Conservation (phyloP, 1,140 invertebrate species). For the Chrysomallon squamiferum region DNA sequence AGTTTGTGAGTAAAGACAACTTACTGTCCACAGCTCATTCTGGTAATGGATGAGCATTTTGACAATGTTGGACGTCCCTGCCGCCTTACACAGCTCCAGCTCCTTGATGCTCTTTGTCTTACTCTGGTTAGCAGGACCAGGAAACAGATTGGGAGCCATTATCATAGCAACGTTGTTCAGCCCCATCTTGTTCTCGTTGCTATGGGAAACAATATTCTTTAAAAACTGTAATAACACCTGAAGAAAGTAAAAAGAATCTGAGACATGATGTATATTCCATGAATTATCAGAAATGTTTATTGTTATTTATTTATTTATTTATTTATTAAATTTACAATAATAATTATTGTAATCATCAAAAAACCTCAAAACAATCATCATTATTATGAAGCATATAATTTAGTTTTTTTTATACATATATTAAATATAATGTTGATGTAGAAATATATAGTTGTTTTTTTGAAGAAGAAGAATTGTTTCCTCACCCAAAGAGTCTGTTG, state of each 20-base stretch:
- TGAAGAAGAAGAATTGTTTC: too few relatives aligned
- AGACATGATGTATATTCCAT: too few relatives aligned
- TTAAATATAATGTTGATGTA: too few relatives aligned
- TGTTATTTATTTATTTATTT: too few relatives aligned
- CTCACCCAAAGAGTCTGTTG: constrained; percentile 74
- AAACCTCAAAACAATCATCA: too few relatives aligned
- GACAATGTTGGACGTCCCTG: constrained; percentile 81
- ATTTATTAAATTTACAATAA: too few relatives aligned
- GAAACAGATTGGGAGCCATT: constrained; percentile 88
- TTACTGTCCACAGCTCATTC: constrained; percentile 79
- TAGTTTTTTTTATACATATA: too few relatives aligned
- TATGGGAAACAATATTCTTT: constrained; percentile 74
- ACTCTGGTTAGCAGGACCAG: constrained; percentile 66
- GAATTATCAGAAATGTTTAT: too few relatives aligned
- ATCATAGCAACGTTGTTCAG: constrained; percentile 92
- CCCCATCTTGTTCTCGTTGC: constrained; percentile 85
- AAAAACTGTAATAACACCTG: constrained; percentile 79
- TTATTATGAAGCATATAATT: too few relatives aligned
- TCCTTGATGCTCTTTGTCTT: constrained; percentile 44
- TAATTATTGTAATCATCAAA: too few relatives aligned
- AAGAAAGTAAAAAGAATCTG: constrained; percentile 20
- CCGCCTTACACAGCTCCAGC: constrained; percentile 79
- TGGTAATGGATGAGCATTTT: constrained; percentile 78
- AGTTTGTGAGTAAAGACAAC: too few relatives aligned
- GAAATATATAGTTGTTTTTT: too few relatives aligned